phyloP scores from a whole-genome alignment of 2,888 invertebrate species.

The Orchesella flavescens region DNA sequence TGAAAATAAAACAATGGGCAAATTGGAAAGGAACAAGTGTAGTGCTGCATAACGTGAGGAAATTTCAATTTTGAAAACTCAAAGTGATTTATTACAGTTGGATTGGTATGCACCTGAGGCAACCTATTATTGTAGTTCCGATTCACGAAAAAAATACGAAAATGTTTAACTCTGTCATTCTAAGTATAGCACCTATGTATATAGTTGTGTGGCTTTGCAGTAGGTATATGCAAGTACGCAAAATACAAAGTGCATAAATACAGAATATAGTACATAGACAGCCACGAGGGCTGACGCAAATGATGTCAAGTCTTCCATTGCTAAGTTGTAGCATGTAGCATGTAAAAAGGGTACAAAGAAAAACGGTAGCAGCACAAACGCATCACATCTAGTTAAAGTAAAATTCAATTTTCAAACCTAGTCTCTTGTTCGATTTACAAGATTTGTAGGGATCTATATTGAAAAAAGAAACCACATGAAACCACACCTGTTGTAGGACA shows the following conservation, averaged over 20 bases:
- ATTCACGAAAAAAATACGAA: no score
- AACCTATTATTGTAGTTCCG: not conserved
- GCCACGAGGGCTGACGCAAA: not conserved
- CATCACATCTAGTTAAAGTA: slow-evolving; percentile 12
- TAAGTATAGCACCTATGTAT: no score
- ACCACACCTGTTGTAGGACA: slow-evolving; percentile 44
- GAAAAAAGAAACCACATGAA: slow-evolving; percentile 24
- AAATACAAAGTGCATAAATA: not conserved
- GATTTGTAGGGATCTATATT: slow-evolving; percentile 26
- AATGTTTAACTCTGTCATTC: no score
- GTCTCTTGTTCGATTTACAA: slow-evolving; percentile 32
- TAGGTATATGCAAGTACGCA: not conserved
- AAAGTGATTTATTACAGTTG: slow-evolving; percentile 4
- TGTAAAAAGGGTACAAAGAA: not conserved
- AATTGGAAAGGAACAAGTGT: not conserved
- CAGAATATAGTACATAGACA: not conserved
- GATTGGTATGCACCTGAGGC: slow-evolving; percentile 33
- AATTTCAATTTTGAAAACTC: slow-evolving; percentile 8
- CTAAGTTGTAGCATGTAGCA: not conserved
- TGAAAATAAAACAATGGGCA: no score
- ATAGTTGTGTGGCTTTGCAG: not conserved
- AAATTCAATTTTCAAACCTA: slow-evolving; percentile 42
- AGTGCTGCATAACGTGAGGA: not conserved
- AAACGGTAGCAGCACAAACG: not conserved
- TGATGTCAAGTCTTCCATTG: not conserved